Evolutionary conservation across 2,888 invertebrate species (phyloP), one percentile per base, ranked within the genome.

Genomic region (Sycophila texana): DNA sequence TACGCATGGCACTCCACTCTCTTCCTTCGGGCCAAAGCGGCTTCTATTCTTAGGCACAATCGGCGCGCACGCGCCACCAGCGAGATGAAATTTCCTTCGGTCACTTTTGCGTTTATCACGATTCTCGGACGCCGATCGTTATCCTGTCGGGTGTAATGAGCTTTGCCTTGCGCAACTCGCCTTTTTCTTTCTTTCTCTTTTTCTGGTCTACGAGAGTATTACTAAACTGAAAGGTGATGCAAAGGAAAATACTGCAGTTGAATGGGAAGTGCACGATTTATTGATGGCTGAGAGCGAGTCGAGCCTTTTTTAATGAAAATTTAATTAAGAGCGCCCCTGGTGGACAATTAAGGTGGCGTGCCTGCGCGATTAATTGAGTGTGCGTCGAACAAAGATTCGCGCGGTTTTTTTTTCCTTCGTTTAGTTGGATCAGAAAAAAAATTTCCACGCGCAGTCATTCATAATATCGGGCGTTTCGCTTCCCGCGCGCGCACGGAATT

Each of bases 291-390:
- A 1, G 26, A 26, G 26, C 26, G 26, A 26, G 26, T 3, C 26
- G 65, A 49, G 16, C 39, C 53, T 47, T 16, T 53, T 70, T 55
- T 55, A 39, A 79, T 60, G 57, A 58, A 18, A 65, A 74, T 79
- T 66, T 72, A 79, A 79, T 79, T 79, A 75, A 53, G 53, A 22
- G 70, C 60, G 26, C 26, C 26, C 26, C 26, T 26, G 26, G 26
- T 1, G 26, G 26, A 26, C 26, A 51, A 53, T 47, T 63, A 55
- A 57, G 68, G 18, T 26, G 61, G 47, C 16, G 18, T n/a, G n/a
- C n/a, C n/a, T n/a, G 26, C 57, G n/a, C 13, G 0, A 5, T 7
- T 26, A 14, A 61, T 63, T 55, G 55, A 61, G 47, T 14, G 60
- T 47, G 16, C 39, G 26, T 47, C 49, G 65, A 47, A 63, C 18